These are phyloP conservation scores for Apogon hyalosoma DNA, from an alignment of 2,797 vertebrate species.

Conservation along the genomic window DNA sequence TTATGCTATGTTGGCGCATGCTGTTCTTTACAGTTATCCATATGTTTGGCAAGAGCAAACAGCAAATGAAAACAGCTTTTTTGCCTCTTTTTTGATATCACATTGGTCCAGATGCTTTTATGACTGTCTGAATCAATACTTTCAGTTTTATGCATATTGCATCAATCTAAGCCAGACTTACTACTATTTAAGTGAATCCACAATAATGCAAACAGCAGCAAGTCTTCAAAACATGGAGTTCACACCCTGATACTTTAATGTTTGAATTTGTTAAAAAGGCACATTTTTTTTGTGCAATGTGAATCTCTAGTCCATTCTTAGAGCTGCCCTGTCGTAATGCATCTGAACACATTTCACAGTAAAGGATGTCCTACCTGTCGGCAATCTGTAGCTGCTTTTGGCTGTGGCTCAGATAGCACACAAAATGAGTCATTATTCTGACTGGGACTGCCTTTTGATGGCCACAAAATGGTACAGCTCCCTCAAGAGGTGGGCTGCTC, in stretches of 20 bases:
- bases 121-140: conserved; percentile 59
- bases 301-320: conserved; percentile 51
- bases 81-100: conserved; percentile 24
- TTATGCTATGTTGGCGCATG: conserved; percentile 41
- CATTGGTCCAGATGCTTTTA: conserved; percentile 51
- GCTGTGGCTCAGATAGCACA: conserved; percentile 59
- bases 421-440: conserved; percentile 72
- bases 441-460: conserved; percentile 40
- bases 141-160: conserved; percentile 50
- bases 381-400: conserved; percentile 55
- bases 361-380: conserved; percentile 56
- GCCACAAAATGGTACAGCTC: conserved; percentile 50
- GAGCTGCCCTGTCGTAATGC: conserved; percentile 48
- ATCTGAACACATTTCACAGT: conserved; percentile 58
- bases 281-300: conserved; percentile 58
- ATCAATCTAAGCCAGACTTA: conserved; percentile 25
- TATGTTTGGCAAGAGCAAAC: conserved; percentile 56
- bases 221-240: conserved; percentile 21
- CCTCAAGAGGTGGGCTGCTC: conserved; percentile 47
- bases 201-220: conserved; percentile 12
- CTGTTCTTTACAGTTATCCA: conserved; percentile 47
- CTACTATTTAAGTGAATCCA: conserved; percentile 30
- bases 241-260: conserved; percentile 39
- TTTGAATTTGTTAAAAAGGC: conserved; percentile 54
- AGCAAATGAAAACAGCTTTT: conserved; percentile 37